Evolutionary conservation across 2,797 vertebrate genomes (phyloP), one percentile per base, ranked within the genome.

Genomic region (Siniperca obscura): DNA sequence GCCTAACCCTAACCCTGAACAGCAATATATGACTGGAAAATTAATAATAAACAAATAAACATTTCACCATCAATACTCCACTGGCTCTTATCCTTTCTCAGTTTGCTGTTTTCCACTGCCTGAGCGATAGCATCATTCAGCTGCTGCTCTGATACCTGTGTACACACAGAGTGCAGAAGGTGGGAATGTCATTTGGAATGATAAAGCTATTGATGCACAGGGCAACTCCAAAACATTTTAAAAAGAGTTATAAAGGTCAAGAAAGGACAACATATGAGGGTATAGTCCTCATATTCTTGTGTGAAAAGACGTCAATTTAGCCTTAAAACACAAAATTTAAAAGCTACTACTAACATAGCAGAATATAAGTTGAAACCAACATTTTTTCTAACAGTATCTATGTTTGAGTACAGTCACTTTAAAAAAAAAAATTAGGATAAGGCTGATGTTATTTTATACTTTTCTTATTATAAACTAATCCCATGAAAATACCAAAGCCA

Each of bases 61-160:
- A 68, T 72, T n/a, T 89, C 68, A 91, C 93, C 91, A 61, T 93
- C 97, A 56, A 94, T 92, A 56, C 91, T 96, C 97, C 97, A 98
- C 0, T 96, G 97, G 44, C 95, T 96, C 79, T 89, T 94, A 57
- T 98, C 97, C 85, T 93, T 96, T 57, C 94, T 97, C 66, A 96
- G 93, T 86, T 85, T 96, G 90, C 94, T 94, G 86, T 87, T 97
- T 89, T 97, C 97, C 85, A 97, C 93, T 1, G 96, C 97, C 87
- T 96, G 96, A 83, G 96, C 84, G 70, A 98, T 97, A 3, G 97
- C 97, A 57, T 97, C 96, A 42, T 97, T 97, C 59, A 99, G 92
- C 88, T 98, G 97, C 87, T 96, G 96, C 78, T 98, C 97, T 7
- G 98, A 98, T 2, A 99, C 96, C 98, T 99, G 76, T 4, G 80